Conservation (phyloP, 1,140 invertebrate species). For the Neodiprion fabricii region DNA sequence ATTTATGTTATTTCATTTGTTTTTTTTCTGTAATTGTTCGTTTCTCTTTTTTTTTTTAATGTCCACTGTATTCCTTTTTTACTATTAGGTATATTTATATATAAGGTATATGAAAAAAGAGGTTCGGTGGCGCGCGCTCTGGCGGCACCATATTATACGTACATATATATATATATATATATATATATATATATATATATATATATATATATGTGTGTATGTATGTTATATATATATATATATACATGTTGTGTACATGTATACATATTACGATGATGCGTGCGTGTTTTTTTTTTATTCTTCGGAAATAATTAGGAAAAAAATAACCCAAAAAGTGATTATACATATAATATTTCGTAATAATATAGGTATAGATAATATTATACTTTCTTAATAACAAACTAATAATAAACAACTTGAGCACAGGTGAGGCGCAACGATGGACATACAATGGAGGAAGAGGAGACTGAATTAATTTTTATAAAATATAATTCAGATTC, state of each 20-base stretch:
- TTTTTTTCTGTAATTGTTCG: conserved; percentile 16
- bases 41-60: conserved; percentile 19
- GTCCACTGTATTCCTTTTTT: neutral
- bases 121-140: no score
- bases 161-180: no score
- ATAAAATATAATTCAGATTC: conserved; percentile 10
- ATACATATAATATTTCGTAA: conserved; percentile 45
- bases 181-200: no score
- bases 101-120: neutral
- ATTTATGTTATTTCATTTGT: conserved; percentile 20
- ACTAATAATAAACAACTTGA: conserved; percentile 60
- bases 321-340: conserved; percentile 26
- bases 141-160: no score
- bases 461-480: neutral
- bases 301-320: conserved; percentile 18
- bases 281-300: neutral
- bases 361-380: conserved; percentile 39
- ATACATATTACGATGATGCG: neutral
- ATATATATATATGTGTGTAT: conserved; percentile 3
- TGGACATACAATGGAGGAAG: conserved; percentile 19
- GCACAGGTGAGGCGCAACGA: conserved; percentile 49
- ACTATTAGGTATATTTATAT: neutral
- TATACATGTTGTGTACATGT: neutral
- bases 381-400: conserved; percentile 54
- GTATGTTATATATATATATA: neutral